Evolutionary conservation across 2,113 vertebrate genomes (phyloP), one percentile per base, ranked within the genome.

Genomic region (Agapornis roseicollis): DNA sequence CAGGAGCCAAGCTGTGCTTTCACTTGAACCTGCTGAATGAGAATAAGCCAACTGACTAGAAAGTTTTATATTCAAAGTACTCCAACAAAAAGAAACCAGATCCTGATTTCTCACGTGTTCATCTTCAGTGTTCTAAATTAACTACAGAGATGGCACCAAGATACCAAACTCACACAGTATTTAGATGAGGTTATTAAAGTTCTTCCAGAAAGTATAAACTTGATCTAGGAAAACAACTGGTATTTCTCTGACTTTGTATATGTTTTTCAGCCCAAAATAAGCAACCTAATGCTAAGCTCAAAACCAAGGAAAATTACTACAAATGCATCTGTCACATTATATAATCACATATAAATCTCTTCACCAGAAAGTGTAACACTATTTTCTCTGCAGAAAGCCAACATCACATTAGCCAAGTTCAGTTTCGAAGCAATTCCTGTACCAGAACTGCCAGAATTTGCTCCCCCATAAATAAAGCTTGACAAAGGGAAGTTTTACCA

Each of bases 401-500:
- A 19, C 28, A 63, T 52, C 4, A 29, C n/a, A 79, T 95, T 3
- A 85, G 31, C 20, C 33, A 94, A 91, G 63, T 17, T 35, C 31
- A 39, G 37, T 91, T 95, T 68, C 37, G 28, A 94, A 93, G 78
- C 58, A 60, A 76, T 37, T 94, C 35, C 17, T 89, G 18, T 19
- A 78, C 16, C 23, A 25, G 68, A 91, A 90, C 37, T 69, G 60
- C 53, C 49, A 92, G 55, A 93, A 91, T 23, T 52, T 61, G 44
- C 24, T 60, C 63, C 78, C 37, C 63, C 27, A 53, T 11, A 88
- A 88, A 81, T 44, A 46, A 63, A 89, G 61, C 79, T 91, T 84
- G 13, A 52, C 55, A 61, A 87, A 92, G 89, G 44, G 47, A 96
- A 93, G 55, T 31, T 52, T 84, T 44, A 63, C 28, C n/a, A 80